Evolutionary conservation across 2,113 vertebrate genomes (phyloP).

Genomic region (Galemys pyrenaicus): DNA sequence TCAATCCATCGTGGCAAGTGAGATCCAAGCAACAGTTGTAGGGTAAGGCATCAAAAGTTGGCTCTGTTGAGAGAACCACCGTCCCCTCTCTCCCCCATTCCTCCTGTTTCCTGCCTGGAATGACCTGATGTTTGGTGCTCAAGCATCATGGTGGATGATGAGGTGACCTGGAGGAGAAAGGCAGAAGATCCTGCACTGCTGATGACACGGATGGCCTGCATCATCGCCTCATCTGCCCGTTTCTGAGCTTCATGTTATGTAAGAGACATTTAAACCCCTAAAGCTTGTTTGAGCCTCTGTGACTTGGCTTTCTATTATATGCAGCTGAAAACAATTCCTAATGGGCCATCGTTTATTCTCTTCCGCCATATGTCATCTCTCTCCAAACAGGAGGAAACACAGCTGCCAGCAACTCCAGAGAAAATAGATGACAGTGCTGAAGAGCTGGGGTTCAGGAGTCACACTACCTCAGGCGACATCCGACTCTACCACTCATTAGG

Average conservation of each 20-base stretch:
- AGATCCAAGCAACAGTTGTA: not conserved
- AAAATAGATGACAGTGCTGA: not conserved
- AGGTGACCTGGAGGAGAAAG: not conserved
- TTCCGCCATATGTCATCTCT: not conserved
- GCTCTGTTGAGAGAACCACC: not conserved
- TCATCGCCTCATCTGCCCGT: not conserved
- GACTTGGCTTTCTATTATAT: slow-evolving; percentile 30
- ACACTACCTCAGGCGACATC: not conserved
- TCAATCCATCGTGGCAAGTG: not conserved
- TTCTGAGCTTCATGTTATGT: not conserved
- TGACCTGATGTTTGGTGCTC: not conserved
- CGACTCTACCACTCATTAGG: not conserved
- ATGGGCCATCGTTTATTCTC: slow-evolving; percentile 32
- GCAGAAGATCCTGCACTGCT: not conserved
- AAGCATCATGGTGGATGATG: not conserved
- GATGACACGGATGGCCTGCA: not conserved
- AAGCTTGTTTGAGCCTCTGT: not conserved
- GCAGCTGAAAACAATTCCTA: slow-evolving; percentile 46
- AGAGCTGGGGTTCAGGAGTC: not conserved
- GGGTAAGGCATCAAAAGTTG: not conserved
- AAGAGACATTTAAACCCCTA: not conserved
- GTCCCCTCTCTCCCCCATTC: not conserved
- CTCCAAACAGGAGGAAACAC: not conserved
- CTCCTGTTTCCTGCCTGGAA: not conserved
- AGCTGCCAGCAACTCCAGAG: slow-evolving; percentile 6